These are phyloP conservation scores for Crematogaster levior DNA, from an alignment of 2,888 invertebrate species.

Conservation along the genomic window DNA sequence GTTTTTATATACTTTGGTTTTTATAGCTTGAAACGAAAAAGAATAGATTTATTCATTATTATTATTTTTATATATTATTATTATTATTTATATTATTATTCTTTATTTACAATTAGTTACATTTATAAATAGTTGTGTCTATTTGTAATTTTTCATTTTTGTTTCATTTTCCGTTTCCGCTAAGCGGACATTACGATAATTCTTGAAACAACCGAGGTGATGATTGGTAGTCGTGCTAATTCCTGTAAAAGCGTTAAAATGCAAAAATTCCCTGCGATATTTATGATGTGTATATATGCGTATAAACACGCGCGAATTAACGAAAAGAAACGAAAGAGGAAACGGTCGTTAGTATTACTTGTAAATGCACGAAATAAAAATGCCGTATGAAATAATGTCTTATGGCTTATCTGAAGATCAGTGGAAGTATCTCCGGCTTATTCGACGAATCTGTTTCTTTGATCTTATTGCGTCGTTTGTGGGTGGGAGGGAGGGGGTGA, in stretches of 20 bases:
- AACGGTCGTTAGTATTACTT: conserved; percentile 38
- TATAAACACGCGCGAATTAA: background rate
- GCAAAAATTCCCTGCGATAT: background rate
- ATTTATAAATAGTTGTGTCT: background rate
- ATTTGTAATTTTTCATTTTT: background rate
- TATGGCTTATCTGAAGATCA: conserved; percentile 21
- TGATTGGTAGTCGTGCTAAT: background rate
- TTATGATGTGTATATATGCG: background rate
- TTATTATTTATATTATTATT: too few relatives aligned
- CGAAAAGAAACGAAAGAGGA: background rate
- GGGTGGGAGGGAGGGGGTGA: too few relatives aligned
- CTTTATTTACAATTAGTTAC: background rate
- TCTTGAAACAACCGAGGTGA: background rate
- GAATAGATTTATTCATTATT: background rate
- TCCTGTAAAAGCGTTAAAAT: conserved; percentile 4
- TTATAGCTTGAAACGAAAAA: background rate
- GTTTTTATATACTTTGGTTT: background rate
- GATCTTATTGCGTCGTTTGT: conserved; percentile 32
- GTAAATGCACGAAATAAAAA: conserved; percentile 47
- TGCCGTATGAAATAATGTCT: conserved; percentile 47
- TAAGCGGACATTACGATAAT: background rate
- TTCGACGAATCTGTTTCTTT: conserved; percentile 13
- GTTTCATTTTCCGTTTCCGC: background rate
- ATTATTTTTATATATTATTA: too few relatives aligned
- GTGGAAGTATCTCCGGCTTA: conserved; percentile 13